phyloP scores from a whole-genome alignment of 1,140 invertebrate genomes.

The Penaeus japonicus region DNA sequence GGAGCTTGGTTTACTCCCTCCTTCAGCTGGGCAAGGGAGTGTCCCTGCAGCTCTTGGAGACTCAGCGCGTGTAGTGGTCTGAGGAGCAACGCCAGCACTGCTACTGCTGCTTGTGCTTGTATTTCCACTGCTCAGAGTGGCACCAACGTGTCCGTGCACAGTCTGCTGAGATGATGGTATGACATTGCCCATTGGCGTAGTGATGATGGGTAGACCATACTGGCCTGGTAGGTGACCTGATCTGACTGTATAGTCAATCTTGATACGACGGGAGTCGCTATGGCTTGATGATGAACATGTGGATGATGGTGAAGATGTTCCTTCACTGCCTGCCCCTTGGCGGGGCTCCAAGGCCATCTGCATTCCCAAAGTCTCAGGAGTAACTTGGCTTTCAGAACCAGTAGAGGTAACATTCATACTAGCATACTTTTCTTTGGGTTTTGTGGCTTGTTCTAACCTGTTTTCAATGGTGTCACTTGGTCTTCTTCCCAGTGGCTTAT shows the following conservation, averaged over 20 bases:
- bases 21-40: conserved; percentile 47
- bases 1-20: conserved; percentile 51
- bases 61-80: conserved; percentile 4
- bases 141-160: conserved; percentile 13
- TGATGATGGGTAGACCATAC: conserved; percentile 48
- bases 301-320: conserved; percentile 46
- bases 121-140: conserved; percentile 38
- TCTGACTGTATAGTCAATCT: conserved; percentile 56
- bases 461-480: conserved; percentile 12
- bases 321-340: conserved; percentile 35
- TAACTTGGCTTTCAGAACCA: conserved; percentile 33
- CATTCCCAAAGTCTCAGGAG: conserved; percentile 36
- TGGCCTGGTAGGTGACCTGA: conserved; percentile 52
- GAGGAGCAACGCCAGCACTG: conserved; percentile 18
- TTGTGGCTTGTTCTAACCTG: conserved; percentile 30
- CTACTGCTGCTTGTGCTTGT: conserved; percentile 29
- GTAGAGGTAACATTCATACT: neutral
- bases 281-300: conserved; percentile 48
- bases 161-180: conserved; percentile 4
- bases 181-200: neutral
- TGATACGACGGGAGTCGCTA: conserved; percentile 43
- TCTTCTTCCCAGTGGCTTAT: neutral
- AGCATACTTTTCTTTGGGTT: conserved; percentile 38
- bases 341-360: conserved; percentile 37
- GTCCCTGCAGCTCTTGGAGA: conserved; percentile 23